Conservation (phyloP, 2,888 invertebrate genomes). For the Seira sanloemensis region DNA sequence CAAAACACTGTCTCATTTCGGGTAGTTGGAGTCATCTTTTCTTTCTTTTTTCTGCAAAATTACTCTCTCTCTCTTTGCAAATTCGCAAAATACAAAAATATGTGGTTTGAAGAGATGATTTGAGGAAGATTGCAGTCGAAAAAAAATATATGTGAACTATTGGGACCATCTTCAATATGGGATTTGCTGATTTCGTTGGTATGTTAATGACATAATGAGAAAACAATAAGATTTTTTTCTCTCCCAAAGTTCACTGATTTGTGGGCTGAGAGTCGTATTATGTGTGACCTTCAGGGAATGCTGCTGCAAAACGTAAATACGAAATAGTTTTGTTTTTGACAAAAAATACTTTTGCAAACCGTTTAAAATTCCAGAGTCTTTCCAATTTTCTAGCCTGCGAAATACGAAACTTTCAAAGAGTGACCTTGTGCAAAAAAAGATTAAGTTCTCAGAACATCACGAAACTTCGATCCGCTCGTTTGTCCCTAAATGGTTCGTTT, state of each 20-base stretch:
- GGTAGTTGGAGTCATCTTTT: too few relatives aligned
- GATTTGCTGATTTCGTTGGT: constrained; percentile 3
- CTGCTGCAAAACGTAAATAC: too few relatives aligned
- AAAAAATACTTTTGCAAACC: background rate
- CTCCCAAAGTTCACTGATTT: constrained; percentile 2
- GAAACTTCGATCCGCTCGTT: too few relatives aligned
- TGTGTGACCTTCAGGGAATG: background rate
- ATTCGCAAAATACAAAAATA: background rate
- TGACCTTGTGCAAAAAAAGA: too few relatives aligned
- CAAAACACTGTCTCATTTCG: too few relatives aligned
- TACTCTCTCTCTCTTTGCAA: too few relatives aligned
- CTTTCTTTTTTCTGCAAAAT: background rate
- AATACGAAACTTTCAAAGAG: too few relatives aligned
- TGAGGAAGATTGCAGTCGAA: background rate
- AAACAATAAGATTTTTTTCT: too few relatives aligned
- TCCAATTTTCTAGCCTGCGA: too few relatives aligned
- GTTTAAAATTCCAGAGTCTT: background rate
- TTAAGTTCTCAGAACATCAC: too few relatives aligned
- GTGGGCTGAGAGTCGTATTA: background rate
- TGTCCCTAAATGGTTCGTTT: too few relatives aligned
- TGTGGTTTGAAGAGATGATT: background rate
- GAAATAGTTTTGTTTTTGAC: background rate
- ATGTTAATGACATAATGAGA: constrained; percentile 15
- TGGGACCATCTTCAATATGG: background rate
- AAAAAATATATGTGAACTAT: constrained; percentile 14